Evolutionary conservation across 2,888 invertebrate species (phyloP).

Genomic region (Drosophila maculinotata): DNA sequence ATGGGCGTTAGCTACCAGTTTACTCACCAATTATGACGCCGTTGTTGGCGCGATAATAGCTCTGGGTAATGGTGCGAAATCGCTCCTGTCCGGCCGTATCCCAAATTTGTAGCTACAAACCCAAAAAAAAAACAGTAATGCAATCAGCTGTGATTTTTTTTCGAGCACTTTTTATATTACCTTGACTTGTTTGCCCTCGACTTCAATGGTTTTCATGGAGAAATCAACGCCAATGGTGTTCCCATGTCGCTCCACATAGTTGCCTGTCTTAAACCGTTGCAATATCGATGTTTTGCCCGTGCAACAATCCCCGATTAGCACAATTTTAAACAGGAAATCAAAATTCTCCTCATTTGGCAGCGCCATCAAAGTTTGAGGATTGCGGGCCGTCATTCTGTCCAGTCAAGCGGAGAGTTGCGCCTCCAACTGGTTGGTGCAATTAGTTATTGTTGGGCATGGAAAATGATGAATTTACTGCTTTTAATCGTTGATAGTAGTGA

Average conservation of each 20-base stretch:
- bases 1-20: constrained; percentile 36
- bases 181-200: constrained; percentile 98
- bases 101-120: constrained; percentile 92
- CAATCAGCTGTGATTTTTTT: neutral
- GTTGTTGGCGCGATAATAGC: constrained; percentile 98
- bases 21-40: constrained; percentile 94
- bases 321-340: constrained; percentile 97
- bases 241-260: constrained; percentile 97
- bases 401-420: constrained; percentile 17
- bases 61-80: constrained; percentile 98
- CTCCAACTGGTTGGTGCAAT: constrained; percentile 23
- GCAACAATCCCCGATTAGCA: constrained; percentile 95
- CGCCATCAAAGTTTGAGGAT: constrained; percentile 91
- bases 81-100: constrained; percentile 98
- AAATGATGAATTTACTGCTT: constrained; percentile 38
- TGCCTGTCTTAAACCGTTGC: constrained; percentile 97
- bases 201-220: constrained; percentile 98
- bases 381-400: constrained; percentile 88
- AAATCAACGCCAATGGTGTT: constrained; percentile 99
- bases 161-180: constrained; percentile 87
- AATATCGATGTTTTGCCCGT: constrained; percentile 98
- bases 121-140: neutral
- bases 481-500: constrained; percentile 44
- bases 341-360: constrained; percentile 92
- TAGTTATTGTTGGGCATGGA: constrained; percentile 52